Evolutionary conservation across 2,113 vertebrate species (phyloP).

Genomic region (Nerophis lumbriciformis): DNA sequence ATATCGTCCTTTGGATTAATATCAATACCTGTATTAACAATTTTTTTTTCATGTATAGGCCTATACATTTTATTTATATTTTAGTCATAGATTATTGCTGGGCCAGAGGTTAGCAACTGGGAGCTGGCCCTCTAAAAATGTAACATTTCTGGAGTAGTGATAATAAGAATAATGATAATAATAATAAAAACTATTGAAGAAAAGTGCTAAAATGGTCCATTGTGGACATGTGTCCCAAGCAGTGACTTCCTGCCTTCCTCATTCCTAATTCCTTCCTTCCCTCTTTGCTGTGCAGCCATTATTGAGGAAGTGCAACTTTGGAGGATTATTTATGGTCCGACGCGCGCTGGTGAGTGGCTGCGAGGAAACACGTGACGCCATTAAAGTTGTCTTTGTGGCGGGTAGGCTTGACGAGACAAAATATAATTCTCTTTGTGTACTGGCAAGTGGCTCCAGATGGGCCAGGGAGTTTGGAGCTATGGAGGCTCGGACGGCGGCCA

Average conservation of each 20-base stretch:
- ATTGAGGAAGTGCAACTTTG: conserved; percentile 87
- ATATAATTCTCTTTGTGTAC: conserved; percentile 99
- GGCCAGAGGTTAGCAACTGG: too few relatives aligned
- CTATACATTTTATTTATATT: too few relatives aligned
- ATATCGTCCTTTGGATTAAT: too few relatives aligned
- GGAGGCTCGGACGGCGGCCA: conserved; percentile 46
- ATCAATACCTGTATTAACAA: too few relatives aligned
- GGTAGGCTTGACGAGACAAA: conserved; percentile 99
- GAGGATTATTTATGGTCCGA: conserved; percentile 96
- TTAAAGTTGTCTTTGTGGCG: conserved; percentile 99
- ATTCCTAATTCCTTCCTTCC: neutral
- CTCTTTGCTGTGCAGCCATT: conserved; percentile 61
- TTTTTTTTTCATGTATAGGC: too few relatives aligned
- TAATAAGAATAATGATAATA: too few relatives aligned
- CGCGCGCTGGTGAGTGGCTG: conserved; percentile 95
- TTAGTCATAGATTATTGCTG: too few relatives aligned
- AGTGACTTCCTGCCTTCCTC: neutral
- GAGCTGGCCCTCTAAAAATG: too few relatives aligned
- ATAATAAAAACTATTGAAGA: too few relatives aligned
- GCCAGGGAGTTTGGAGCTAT: conserved; percentile 75
- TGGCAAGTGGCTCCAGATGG: conserved; percentile 97
- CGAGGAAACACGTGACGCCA: conserved; percentile 97
- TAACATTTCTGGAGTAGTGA: too few relatives aligned
- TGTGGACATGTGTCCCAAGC: neutral
- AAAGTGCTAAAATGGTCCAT: neutral